Conservation (phyloP, 2,797 vertebrate genomes). For the Anabas testudineus region DNA sequence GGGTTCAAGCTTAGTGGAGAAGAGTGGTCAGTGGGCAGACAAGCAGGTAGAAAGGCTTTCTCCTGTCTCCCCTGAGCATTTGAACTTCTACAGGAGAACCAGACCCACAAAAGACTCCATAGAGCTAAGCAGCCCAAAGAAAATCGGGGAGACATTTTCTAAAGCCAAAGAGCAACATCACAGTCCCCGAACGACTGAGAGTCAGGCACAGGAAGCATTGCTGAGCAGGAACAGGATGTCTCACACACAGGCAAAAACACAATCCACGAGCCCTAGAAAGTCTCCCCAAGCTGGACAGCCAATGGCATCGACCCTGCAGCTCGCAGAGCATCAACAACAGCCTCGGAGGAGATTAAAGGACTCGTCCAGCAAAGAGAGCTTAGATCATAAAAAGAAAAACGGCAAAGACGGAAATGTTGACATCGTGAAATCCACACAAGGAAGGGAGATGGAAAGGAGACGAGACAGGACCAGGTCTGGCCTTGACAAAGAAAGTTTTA, state of each 20-base stretch:
- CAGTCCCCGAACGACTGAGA: constrained; percentile 61
- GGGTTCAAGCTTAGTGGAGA: constrained; percentile 76
- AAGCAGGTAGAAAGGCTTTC: constrained; percentile 54
- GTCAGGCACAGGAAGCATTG: constrained; percentile 43
- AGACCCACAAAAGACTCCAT: constrained; percentile 62
- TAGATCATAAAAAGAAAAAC: constrained; percentile 54
- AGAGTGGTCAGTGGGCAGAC: constrained; percentile 74
- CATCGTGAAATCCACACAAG: constrained; percentile 52
- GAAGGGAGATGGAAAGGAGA: constrained; percentile 42
- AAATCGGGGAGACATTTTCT: constrained; percentile 66
- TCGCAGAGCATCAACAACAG: constrained; percentile 45
- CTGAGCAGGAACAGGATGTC: constrained; percentile 48
- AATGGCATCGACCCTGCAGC: constrained; percentile 48
- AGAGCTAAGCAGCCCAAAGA: constrained; percentile 79
- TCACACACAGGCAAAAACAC: constrained; percentile 40
- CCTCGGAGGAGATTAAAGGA: constrained; percentile 52
- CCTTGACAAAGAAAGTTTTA: constrained; percentile 47
- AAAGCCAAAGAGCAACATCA: constrained; percentile 78
- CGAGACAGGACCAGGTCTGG: constrained; percentile 31
- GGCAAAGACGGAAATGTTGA: constrained; percentile 52
- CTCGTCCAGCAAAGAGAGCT: constrained; percentile 65
- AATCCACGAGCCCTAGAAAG: constrained; percentile 65
- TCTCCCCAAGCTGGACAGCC: constrained; percentile 59
- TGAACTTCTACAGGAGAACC: constrained; percentile 70
- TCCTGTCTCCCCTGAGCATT: constrained; percentile 48